Percentiles rank a stretch among this genome's conserved stretches.
Evolutionary conservation across 2,113 vertebrate species (phyloP).

Genomic region (Tympanuchus pallidicinctus): DNA sequence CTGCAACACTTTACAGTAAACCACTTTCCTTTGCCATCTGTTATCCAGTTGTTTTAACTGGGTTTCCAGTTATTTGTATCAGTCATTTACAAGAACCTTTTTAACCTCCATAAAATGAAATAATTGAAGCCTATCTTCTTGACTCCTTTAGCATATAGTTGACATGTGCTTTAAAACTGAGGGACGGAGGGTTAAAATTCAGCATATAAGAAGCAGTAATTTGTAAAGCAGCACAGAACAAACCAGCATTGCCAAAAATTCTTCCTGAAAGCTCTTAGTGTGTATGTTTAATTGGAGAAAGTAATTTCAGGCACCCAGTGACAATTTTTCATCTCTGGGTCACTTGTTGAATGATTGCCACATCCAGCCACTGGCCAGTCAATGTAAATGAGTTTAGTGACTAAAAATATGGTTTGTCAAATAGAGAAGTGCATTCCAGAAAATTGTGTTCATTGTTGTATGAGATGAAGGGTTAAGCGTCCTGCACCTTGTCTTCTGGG

Average conservation of each 20-base stretch:
- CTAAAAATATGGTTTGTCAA: background rate
- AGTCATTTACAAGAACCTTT: conserved; percentile 84
- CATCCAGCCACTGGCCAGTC: background rate
- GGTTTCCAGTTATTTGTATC: conserved; percentile 82
- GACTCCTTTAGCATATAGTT: conserved; percentile 5
- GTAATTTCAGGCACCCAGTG: background rate
- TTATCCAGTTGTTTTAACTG: conserved; percentile 85
- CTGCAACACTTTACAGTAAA: conserved; percentile 83
- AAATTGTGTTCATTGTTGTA: background rate
- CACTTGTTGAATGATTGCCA: background rate
- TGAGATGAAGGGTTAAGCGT: background rate
- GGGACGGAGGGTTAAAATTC: conserved; percentile 7
- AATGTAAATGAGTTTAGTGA: background rate
- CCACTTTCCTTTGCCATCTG: conserved; percentile 81
- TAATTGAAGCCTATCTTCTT: conserved; percentile 73
- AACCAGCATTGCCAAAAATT: background rate
- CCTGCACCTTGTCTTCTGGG: background rate
- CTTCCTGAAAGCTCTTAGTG: background rate
- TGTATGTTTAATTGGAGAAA: background rate
- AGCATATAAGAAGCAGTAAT: background rate
- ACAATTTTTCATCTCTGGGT: background rate
- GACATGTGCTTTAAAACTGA: conserved; percentile 30
- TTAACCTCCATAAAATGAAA: conserved; percentile 77
- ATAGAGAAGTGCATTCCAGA: background rate
- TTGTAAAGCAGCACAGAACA: background rate